These are phyloP conservation scores for Phania funesta DNA, from an alignment of 2,888 invertebrate genomes.

Conservation along the genomic window DNA sequence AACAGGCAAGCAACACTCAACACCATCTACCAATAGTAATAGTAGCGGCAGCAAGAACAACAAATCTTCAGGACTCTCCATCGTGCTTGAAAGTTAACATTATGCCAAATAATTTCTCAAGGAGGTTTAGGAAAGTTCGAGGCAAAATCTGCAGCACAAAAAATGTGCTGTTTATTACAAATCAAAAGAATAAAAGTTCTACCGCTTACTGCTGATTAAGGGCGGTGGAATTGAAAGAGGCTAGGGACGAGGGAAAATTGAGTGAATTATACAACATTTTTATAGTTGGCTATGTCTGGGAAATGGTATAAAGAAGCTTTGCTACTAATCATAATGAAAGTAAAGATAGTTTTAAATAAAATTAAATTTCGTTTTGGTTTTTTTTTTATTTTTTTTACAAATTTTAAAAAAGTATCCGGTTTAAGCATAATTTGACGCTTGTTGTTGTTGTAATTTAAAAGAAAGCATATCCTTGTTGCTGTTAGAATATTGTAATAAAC, in stretches of 20 bases:
- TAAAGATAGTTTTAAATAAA: background rate
- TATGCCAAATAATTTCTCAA: slow-evolving; percentile 33
- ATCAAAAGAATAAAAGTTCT: slow-evolving; percentile 66
- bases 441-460: background rate
- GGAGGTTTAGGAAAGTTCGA: slow-evolving; percentile 29
- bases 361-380: background rate
- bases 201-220: slow-evolving; percentile 77
- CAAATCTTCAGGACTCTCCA: slow-evolving; percentile 25
- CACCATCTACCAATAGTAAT: background rate
- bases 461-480: background rate
- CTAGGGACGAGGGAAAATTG: background rate
- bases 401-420: background rate
- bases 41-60: background rate
- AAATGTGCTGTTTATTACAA: background rate
- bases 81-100: slow-evolving; percentile 45
- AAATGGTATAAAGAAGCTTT: background rate
- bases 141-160: slow-evolving; percentile 23
- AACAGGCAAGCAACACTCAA: background rate
- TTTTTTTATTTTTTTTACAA: background rate
- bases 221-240: slow-evolving; percentile 75
- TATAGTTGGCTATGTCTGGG: background rate
- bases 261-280: background rate
- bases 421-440: background rate
- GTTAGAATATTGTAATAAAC: background rate
- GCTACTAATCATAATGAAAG: background rate